These are phyloP conservation scores for Sinosuthora webbiana DNA, from an alignment of 2,113 vertebrate species.

Conservation along the genomic window DNA sequence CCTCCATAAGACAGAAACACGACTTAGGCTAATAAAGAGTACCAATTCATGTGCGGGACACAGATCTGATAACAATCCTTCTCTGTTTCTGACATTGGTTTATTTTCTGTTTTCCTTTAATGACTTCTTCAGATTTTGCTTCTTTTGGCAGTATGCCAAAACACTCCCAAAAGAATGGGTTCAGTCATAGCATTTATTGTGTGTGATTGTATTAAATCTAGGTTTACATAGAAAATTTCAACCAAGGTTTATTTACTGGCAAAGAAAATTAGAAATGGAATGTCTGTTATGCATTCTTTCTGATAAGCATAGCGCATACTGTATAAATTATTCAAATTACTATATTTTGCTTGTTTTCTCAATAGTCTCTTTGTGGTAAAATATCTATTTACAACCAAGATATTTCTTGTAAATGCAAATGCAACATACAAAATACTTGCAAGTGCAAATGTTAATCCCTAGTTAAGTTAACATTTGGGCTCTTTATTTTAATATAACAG, in stretches of 20 bases:
- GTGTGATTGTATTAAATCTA: not conserved
- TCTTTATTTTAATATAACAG: not conserved
- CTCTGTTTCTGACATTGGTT: not conserved
- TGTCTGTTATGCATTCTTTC: not conserved
- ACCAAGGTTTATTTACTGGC: not conserved
- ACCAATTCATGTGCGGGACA: accelerated
- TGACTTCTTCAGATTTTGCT: not conserved
- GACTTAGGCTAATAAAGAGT: not conserved
- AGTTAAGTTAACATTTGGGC: not conserved
- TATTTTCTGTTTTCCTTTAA: not conserved
- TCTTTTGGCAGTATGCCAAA: not conserved
- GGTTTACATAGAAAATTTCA: not conserved
- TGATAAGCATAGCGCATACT: not conserved
- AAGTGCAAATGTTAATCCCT: not conserved
- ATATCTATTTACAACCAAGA: not conserved
- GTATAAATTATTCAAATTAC: not conserved
- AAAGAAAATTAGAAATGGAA: not conserved
- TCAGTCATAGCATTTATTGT: not conserved
- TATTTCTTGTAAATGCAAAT: not conserved
- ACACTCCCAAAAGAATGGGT: not conserved
- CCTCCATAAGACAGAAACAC: not conserved
- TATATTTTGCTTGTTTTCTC: not conserved
- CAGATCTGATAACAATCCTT: not conserved
- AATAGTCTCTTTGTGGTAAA: not conserved
- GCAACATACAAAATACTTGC: not conserved